Percentiles rank a stretch among this genome's conserved stretches.
phyloP scores from a whole-genome alignment of 2,797 vertebrate genomes.

The Aeoliscus strigatus region DNA sequence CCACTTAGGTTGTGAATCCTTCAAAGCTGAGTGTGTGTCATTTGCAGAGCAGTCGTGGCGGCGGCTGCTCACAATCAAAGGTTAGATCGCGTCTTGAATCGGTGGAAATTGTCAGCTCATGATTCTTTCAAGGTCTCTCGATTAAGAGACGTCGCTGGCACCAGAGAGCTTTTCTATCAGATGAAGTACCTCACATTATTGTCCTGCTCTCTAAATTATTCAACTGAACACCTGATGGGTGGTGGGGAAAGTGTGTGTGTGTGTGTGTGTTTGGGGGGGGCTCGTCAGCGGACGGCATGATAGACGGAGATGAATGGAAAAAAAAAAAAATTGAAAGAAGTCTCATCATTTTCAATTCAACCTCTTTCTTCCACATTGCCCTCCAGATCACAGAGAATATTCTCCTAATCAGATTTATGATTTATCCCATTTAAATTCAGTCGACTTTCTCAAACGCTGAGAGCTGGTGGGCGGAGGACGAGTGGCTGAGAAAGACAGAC shows the following conservation, averaged over 20 bases:
- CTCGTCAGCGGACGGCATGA: constrained; percentile 33
- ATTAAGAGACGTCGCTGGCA: constrained; percentile 57
- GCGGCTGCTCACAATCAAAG: no score
- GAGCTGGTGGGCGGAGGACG: constrained; percentile 49
- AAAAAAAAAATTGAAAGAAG: constrained; percentile 56
- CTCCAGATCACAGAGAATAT: constrained; percentile 75
- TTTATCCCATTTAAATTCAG: constrained; percentile 79
- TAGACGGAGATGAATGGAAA: constrained; percentile 4
- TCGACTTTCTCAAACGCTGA: constrained; percentile 63
- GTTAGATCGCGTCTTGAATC: no score
- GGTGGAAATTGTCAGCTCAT: constrained; percentile 39
- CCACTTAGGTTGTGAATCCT: no score
- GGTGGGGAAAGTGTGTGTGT: no score
- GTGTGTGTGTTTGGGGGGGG: no score
- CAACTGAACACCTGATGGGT: constrained; percentile 55
- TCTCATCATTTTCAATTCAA: constrained; percentile 74
- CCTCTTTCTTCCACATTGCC: constrained; percentile 67
- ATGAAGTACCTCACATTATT: constrained; percentile 63
- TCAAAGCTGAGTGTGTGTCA: no score
- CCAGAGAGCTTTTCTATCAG: constrained; percentile 56
- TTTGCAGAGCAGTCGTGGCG: no score
- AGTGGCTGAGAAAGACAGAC: constrained; percentile 28
- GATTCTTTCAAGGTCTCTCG: constrained; percentile 57
- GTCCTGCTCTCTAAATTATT: constrained; percentile 65
- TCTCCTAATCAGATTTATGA: constrained; percentile 77